phyloP scores from a whole-genome alignment of 2,797 vertebrate species.

The Meriones psammophilus region DNA sequence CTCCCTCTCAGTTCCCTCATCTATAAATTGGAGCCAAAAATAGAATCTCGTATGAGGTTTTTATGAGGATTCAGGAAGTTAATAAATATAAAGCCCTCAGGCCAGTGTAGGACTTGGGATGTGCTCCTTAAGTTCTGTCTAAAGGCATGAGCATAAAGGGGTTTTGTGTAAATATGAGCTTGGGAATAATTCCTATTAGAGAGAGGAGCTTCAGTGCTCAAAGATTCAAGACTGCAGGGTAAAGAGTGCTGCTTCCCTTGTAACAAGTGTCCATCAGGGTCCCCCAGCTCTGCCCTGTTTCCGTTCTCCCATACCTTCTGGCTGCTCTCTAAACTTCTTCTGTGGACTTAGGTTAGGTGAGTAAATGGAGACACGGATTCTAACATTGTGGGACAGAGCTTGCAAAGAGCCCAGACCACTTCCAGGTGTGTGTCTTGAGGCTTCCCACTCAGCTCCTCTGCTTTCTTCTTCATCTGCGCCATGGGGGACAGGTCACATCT shows the following conservation, averaged over 20 bases:
- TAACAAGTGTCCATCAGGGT: not conserved
- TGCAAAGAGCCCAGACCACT: not conserved
- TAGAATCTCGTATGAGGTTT: not conserved
- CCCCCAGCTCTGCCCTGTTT: not conserved
- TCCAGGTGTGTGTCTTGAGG: not conserved
- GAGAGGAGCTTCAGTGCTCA: not conserved
- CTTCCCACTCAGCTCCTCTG: too few relatives aligned
- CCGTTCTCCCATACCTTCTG: not conserved
- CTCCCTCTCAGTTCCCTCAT: not conserved
- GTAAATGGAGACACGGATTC: not conserved
- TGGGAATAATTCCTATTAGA: not conserved
- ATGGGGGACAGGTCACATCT: not conserved
- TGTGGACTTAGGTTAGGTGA: not conserved
- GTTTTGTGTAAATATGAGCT: not conserved
- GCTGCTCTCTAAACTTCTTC: not conserved
- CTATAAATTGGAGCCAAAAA: not conserved
- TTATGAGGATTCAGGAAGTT: slow-evolving; percentile 40
- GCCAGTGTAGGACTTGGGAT: not conserved
- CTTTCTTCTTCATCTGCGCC: not conserved
- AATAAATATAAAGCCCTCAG: not conserved
- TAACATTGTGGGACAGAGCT: not conserved
- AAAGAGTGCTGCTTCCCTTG: not conserved
- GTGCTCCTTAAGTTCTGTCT: not conserved
- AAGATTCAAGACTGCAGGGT: not conserved
- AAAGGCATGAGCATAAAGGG: not conserved